Conservation (phyloP, 2,113 vertebrate genomes). For the Strigops habroptila region DNA sequence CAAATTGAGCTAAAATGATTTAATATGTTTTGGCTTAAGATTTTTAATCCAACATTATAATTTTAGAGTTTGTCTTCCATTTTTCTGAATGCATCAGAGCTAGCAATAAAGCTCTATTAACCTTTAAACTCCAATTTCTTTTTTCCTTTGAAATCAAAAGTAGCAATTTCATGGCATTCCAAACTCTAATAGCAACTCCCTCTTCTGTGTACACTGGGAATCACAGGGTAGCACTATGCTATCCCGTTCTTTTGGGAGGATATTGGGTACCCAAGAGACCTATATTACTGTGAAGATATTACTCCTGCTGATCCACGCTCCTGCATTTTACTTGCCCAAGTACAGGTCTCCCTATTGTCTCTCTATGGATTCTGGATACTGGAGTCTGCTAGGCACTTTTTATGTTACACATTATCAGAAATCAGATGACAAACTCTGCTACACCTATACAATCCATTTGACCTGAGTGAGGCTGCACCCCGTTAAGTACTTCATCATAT, state of each 20-base stretch:
- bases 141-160: neutral
- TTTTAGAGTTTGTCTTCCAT: neutral
- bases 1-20: neutral
- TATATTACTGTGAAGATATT: neutral
- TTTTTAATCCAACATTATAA: neutral
- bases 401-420: neutral
- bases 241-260: neutral
- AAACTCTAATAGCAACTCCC: conserved; percentile 46
- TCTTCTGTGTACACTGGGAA: conserved; percentile 60
- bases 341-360: fast-evolving
- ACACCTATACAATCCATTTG: neutral
- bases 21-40: neutral
- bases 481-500: neutral
- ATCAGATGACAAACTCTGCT: neutral
- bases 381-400: neutral
- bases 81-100: neutral
- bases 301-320: neutral
- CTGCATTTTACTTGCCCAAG: neutral
- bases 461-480: neutral
- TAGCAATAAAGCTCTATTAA: neutral
- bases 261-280: neutral
- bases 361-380: neutral
- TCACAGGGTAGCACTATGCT: neutral
- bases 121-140: neutral
- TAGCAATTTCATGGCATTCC: neutral